Evolutionary conservation across 2,797 vertebrate genomes (phyloP).

Genomic region (Sibirionetta formosa): DNA sequence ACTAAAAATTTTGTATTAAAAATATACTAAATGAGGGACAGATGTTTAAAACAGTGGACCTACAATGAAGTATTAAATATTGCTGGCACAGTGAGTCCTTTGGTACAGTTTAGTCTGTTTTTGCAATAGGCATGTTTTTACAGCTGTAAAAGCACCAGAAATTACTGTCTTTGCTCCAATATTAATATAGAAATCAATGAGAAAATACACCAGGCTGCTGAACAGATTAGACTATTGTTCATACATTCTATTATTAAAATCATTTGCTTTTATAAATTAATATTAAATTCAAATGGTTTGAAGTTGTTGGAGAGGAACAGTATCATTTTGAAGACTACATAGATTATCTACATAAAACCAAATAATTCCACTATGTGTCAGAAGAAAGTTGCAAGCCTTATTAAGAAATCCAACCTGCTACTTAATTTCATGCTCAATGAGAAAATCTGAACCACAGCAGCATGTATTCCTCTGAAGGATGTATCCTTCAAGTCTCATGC

Average conservation of each 20-base stretch:
- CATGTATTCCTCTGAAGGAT: background rate
- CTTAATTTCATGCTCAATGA: background rate
- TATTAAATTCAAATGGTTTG: conserved; percentile 19
- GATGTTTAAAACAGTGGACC: conserved; percentile 78
- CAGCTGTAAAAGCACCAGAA: conserved; percentile 82
- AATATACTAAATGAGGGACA: conserved; percentile 81
- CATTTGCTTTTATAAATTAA: background rate
- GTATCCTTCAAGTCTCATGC: background rate
- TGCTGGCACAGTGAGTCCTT: conserved; percentile 75
- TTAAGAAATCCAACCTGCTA: background rate
- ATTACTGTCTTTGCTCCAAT: conserved; percentile 75
- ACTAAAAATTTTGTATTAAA: conserved; percentile 75
- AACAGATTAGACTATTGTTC: conserved; percentile 68
- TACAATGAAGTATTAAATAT: conserved; percentile 84
- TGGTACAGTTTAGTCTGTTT: conserved; percentile 81
- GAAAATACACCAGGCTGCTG: conserved; percentile 58
- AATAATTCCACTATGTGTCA: background rate
- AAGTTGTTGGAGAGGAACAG: background rate
- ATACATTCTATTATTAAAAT: conserved; percentile 48
- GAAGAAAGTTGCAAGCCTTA: conserved; percentile 12
- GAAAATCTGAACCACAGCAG: background rate
- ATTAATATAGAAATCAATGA: conserved; percentile 80
- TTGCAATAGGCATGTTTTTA: conserved; percentile 79
- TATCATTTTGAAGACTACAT: background rate
- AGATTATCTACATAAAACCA: background rate